phyloP scores from a whole-genome alignment of 1,140 invertebrate species.

The Micrasema longulum region DNA sequence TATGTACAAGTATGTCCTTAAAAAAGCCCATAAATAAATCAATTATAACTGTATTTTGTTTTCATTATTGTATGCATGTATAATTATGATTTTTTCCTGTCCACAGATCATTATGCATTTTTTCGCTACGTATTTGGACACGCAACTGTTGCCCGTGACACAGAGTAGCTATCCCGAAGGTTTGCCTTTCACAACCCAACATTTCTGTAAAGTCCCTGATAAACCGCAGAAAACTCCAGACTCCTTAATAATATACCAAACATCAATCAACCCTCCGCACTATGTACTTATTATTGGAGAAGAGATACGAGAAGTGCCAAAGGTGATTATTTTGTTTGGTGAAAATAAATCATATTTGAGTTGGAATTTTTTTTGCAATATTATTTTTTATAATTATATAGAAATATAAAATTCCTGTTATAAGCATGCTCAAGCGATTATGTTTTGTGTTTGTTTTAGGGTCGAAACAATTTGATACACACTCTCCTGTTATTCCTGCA shows the following conservation, averaged over 20 bases:
- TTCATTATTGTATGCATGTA: too few relatives aligned
- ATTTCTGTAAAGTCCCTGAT: slow-evolving; percentile 72
- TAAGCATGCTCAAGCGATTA: too few relatives aligned
- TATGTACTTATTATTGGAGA: slow-evolving; percentile 75
- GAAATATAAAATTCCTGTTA: too few relatives aligned
- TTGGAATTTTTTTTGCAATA: too few relatives aligned
- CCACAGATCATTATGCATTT: slow-evolving; percentile 85
- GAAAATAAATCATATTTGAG: too few relatives aligned
- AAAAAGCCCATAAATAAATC: too few relatives aligned
- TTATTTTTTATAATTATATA: too few relatives aligned
- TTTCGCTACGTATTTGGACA: slow-evolving; percentile 84
- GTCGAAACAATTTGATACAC: slow-evolving; percentile 86
- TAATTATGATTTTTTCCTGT: too few relatives aligned
- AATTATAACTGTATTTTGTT: too few relatives aligned
- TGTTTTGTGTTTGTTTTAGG: slow-evolving; percentile 67
- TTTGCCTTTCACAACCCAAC: slow-evolving; percentile 72
- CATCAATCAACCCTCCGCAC: slow-evolving; percentile 76
- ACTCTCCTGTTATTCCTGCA: slow-evolving; percentile 83
- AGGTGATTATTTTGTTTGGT: slow-evolving; percentile 65
- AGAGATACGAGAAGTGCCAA: slow-evolving; percentile 73
- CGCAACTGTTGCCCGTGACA: slow-evolving; percentile 80
- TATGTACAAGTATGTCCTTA: too few relatives aligned
- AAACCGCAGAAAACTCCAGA: slow-evolving; percentile 64
- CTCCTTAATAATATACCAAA: slow-evolving; percentile 70
- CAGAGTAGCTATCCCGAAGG: slow-evolving; percentile 76